Conservation (phyloP, 2,113 vertebrate species). For the Canis aureus region DNA sequence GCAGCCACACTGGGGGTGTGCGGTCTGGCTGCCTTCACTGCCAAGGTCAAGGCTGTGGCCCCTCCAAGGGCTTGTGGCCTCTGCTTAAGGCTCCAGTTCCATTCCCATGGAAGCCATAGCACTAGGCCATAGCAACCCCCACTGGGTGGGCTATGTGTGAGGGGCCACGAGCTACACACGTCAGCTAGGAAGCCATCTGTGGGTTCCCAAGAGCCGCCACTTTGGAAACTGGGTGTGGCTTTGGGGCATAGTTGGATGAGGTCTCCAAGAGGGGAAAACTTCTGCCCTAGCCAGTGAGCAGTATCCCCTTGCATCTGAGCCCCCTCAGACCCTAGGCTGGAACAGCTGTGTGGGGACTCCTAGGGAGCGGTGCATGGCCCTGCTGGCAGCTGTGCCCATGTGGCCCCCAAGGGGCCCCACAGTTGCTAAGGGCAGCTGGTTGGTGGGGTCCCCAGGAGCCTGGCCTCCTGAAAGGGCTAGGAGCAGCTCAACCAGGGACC, state of each 20-base stretch:
- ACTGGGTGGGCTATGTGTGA: not conserved
- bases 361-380: not conserved
- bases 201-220: not conserved
- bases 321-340: rapidly evolving
- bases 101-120: not conserved
- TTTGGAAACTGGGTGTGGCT: too few species aligned
- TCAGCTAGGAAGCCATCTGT: not conserved
- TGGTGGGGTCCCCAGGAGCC: not conserved
- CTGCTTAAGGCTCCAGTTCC: not conserved
- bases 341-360: not conserved
- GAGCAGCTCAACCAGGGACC: not conserved
- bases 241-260: rapidly evolving
- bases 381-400: not conserved
- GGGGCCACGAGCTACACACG: rapidly evolving
- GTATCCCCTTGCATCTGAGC: not conserved
- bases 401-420: not conserved
- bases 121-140: not conserved
- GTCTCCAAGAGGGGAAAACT: not conserved
- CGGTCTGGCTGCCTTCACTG: not conserved
- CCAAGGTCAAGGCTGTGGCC: not conserved
- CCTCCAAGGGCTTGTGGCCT: not conserved
- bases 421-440: not conserved
- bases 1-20: too few species aligned
- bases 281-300: not conserved
- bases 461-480: not conserved